Base-by-base conservation (phyloP, 2,113 vertebrate genomes). In the Trematocara zebra region DNA sequence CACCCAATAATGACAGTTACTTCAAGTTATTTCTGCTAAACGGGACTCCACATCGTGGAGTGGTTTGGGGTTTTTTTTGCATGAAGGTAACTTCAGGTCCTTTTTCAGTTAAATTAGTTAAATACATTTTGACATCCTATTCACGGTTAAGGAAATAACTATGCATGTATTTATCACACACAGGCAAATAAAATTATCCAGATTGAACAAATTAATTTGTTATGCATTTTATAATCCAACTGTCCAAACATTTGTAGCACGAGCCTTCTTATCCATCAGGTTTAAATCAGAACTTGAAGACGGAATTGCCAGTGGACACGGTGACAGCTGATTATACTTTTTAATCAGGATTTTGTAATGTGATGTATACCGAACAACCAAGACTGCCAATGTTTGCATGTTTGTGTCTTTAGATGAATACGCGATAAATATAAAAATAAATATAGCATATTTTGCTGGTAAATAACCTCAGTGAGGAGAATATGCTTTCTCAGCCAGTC, bases 31-130 rank as follows among this genome's bases (percentile, higher is more conserved):
- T 72, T 42, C 37, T 72, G 8, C 20, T 44, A 44, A 7, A 17
- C 3, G 1, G 14, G 67, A 42, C 37, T 44, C 67, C 67, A 72
- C 3, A 69, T 42, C 4, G 3, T 42, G 64, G 37, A 44, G 37
- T 17, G 37, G 31, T 61, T 35, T 59, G 56, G 15, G 1, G 0
- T 0, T 1, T 0, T 42, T 42, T 64, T 64, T 37, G n/a, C 35
- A 42, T 69, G 1, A 69, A 40, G 33, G 11, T 69, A 69, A 69
- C 37, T 8, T 61, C 31, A 35, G 17, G 59, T n/a, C 14, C 8
- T 44, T 69, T 26, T 72, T 40, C 64, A 69, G n/a, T 69, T 42
- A 69, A 69, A 69, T 64, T 11, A 64, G 59, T 4, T 64, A 42
- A 42, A 26, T 15, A 72, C 14, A 42, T 72, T 26, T 44, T 44